Evolutionary conservation across 2,888 invertebrate species (phyloP).

Genomic region (Cerastis leucographa): DNA sequence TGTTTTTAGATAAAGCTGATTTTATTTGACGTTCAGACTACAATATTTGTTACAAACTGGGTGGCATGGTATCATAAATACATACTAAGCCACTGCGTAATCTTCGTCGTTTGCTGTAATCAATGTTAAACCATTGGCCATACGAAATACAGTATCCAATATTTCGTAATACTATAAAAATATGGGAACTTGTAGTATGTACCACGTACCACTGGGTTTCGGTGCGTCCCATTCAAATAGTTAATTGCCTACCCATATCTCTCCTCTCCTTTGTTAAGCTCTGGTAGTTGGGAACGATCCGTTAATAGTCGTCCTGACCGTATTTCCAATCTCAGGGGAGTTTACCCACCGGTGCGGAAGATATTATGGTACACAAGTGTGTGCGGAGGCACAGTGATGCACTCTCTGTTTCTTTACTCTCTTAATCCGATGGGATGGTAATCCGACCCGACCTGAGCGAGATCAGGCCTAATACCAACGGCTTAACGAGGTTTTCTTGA

Average conservation of each 20-base stretch:
- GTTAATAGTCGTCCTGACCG: background rate
- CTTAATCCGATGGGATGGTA: too few relatives aligned
- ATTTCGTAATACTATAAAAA: background rate
- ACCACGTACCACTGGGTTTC: background rate
- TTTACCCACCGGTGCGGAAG: too few relatives aligned
- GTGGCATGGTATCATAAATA: constrained; percentile 3
- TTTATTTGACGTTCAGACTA: constrained; percentile 25
- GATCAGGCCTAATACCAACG: too few relatives aligned
- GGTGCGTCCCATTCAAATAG: background rate
- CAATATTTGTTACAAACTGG: constrained; percentile 12
- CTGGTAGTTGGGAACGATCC: background rate
- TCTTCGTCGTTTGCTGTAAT: background rate
- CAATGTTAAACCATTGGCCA: background rate
- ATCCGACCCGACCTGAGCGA: too few relatives aligned
- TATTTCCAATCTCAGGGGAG: too few relatives aligned
- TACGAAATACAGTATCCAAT: background rate
- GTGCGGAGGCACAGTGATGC: too few relatives aligned
- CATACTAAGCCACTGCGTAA: background rate
- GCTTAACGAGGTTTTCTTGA: too few relatives aligned
- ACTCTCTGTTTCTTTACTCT: too few relatives aligned
- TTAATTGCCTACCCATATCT: background rate
- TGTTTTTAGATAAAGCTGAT: constrained; percentile 30
- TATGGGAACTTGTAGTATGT: background rate
- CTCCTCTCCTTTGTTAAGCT: background rate
- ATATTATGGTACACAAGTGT: too few relatives aligned